Conservation (phyloP, 2,113 vertebrate species). For the Caranx ignobilis region DNA sequence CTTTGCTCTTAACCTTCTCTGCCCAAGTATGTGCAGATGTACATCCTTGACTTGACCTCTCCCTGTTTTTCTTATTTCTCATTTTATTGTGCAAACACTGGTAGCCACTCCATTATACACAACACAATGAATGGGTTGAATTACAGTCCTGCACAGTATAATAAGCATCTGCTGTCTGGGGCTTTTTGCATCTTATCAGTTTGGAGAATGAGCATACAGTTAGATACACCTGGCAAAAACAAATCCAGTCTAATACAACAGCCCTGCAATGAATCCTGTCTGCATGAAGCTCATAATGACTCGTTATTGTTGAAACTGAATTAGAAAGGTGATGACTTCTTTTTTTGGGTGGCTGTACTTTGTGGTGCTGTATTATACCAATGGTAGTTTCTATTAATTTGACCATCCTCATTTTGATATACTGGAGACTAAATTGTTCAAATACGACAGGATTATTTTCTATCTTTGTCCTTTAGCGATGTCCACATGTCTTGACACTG, state of each 20-base stretch:
- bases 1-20: conserved; percentile 39
- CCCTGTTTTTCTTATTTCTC: conserved; percentile 29
- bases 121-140: not conserved
- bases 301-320: not conserved
- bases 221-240: not conserved
- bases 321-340: not conserved
- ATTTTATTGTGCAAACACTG: conserved; percentile 10
- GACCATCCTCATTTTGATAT: not conserved
- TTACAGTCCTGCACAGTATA: not conserved
- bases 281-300: not conserved
- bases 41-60: conserved; percentile 37
- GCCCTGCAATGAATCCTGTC: not conserved
- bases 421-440: not conserved
- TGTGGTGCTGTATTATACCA: not conserved
- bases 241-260: not conserved
- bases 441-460: too few species aligned
- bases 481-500: not conserved
- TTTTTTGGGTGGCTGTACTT: not conserved
- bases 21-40: conserved; percentile 45
- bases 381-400: not conserved
- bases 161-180: not conserved
- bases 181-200: not conserved
- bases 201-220: not conserved
- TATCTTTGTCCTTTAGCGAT: too few species aligned
- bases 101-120: not conserved